Conservation (phyloP, 2,888 invertebrate genomes). For the Plagodis pulveraria region DNA sequence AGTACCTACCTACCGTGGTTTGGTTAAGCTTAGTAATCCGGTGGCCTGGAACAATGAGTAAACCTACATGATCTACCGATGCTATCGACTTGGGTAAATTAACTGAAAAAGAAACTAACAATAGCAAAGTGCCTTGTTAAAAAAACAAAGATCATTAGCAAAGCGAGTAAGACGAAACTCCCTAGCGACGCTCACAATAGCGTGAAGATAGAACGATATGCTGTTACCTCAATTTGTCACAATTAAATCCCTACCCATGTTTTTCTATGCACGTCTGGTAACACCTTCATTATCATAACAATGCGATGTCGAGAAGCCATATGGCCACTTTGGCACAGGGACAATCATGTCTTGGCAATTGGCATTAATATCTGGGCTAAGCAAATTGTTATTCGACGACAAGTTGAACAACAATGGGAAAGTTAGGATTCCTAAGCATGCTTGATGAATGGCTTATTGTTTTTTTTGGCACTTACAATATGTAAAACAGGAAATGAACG, state of each 20-base stretch:
- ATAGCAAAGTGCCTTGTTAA: conserved; percentile 43
- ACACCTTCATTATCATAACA: conserved; percentile 51
- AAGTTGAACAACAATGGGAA: conserved; percentile 41
- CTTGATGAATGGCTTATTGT: conserved; percentile 13
- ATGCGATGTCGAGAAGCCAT: conserved; percentile 37
- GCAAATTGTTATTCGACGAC: conserved; percentile 41
- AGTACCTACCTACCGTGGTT: too few species aligned
- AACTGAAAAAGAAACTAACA: conserved; percentile 44
- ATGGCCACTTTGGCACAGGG: conserved; percentile 47
- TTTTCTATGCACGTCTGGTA: conserved; percentile 26
- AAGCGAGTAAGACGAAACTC: conserved; percentile 47
- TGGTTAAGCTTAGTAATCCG: neutral
- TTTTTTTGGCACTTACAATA: conserved; percentile 24
- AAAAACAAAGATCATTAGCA: conserved; percentile 46
- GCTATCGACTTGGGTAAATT: conserved; percentile 29
- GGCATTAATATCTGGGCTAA: conserved; percentile 36
- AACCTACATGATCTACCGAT: conserved; percentile 12
- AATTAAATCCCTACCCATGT: conserved; percentile 42
- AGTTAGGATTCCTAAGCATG: conserved; percentile 35
- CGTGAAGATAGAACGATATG: conserved; percentile 42
- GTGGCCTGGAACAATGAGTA: conserved; percentile 9
- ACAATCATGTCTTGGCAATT: conserved; percentile 39
- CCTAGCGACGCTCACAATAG: conserved; percentile 48
- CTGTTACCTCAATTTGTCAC: conserved; percentile 52
- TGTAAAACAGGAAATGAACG: conserved; percentile 19